Conservation (phyloP, 35 echinoderm and acorn worm species). For the Lytechinus variegatus region DNA sequence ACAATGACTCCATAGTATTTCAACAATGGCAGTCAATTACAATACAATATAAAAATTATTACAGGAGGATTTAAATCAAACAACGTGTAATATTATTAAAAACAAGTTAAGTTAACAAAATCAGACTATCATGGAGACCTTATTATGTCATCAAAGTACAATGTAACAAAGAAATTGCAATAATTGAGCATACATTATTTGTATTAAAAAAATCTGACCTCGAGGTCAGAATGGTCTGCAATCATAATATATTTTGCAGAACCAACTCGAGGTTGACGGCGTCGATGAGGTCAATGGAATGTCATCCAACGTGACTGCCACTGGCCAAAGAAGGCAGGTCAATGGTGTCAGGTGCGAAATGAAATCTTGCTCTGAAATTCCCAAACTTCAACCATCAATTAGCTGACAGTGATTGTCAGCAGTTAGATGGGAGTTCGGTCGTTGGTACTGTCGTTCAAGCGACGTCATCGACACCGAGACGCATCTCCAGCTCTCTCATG, state of each 20-base stretch:
- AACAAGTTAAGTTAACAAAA: not conserved
- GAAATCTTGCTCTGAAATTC: not conserved
- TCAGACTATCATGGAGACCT: not conserved
- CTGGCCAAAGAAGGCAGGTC: not conserved
- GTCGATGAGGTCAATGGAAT: not conserved
- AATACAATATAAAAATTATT: not conserved
- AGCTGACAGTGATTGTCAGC: not conserved
- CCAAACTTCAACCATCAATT: constrained; percentile 11
- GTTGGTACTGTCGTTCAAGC: not conserved
- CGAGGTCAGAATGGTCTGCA: not conserved
- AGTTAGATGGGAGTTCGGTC: not conserved
- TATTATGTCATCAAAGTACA: not conserved
- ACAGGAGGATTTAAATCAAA: not conserved
- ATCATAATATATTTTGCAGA: not conserved
- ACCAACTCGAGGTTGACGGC: not conserved
- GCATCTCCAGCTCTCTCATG: constrained; percentile 51
- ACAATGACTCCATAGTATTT: too few species aligned
- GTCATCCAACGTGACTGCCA: not conserved
- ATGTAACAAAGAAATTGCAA: not conserved
- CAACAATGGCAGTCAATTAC: not conserved
- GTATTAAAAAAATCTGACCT: not conserved
- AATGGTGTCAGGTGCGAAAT: not conserved
- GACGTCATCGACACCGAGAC: constrained; percentile 1
- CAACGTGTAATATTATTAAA: not conserved
- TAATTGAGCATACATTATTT: not conserved